A percentile compares a stretch with the other conserved stretches of the same genome.
Conservation (phyloP, 2,113 vertebrate species). For the Gracilinanus agilis region DNA sequence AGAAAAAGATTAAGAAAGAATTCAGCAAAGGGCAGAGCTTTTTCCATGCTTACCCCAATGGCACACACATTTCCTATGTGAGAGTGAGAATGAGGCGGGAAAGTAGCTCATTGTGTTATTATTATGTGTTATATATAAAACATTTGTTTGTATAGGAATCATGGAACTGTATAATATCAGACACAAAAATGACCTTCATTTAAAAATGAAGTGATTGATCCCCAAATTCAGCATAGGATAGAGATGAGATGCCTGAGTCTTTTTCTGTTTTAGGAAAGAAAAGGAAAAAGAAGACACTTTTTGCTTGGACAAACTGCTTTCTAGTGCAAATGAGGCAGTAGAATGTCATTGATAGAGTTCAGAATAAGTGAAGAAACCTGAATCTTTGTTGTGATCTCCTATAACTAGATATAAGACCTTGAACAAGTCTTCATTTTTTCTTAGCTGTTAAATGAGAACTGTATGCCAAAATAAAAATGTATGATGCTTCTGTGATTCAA, state of each 20-base stretch:
- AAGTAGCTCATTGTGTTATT: slow-evolving; percentile 47
- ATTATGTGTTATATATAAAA: background rate
- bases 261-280: background rate
- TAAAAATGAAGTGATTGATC: background rate
- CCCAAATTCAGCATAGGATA: background rate
- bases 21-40: slow-evolving; percentile 45
- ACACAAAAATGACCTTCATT: background rate
- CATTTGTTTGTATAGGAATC: background rate
- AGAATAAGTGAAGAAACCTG: background rate
- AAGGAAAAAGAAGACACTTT: background rate
- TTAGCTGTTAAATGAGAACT: background rate
- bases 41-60: background rate
- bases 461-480: background rate
- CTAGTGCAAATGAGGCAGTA: background rate
- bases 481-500: background rate
- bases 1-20: slow-evolving; percentile 33
- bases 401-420: background rate
- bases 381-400: background rate
- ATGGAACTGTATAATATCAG: background rate
- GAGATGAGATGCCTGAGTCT: background rate
- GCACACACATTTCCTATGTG: background rate
- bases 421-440: background rate
- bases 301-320: slow-evolving; percentile 24
- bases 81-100: background rate
- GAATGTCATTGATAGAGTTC: background rate